Conservation (phyloP, 2,888 invertebrate species). For the Dryocosmus kuriphilus region DNA sequence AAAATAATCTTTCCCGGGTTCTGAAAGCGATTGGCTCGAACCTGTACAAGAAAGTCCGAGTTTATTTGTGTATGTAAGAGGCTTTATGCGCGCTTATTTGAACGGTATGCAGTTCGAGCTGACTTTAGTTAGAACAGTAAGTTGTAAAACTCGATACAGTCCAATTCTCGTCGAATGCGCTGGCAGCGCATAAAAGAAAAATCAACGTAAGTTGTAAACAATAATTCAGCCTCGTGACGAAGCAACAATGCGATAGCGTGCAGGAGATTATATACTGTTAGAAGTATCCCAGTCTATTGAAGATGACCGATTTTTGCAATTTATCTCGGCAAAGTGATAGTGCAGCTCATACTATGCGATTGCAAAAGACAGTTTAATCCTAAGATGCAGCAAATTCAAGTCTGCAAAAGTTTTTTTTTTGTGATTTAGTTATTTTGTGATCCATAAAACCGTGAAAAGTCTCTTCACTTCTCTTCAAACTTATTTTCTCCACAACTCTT, state of each 20-base stretch:
- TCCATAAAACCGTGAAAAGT: not conserved
- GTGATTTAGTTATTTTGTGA: not conserved
- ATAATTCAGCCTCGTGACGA: constrained; percentile 20
- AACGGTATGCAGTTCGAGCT: constrained; percentile 16
- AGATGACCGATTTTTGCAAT: constrained; percentile 11
- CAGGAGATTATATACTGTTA: constrained; percentile 4
- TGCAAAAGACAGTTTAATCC: not conserved
- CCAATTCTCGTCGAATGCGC: not conserved
- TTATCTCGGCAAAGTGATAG: constrained; percentile 10
- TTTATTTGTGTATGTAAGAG: constrained; percentile 36
- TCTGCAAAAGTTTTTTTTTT: not conserved
- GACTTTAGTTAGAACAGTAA: constrained; percentile 21
- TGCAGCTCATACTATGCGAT: not conserved
- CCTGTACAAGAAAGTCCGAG: constrained; percentile 26
- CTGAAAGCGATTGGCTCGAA: not conserved
- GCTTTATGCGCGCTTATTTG: constrained; percentile 34
- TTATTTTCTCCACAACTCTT: not conserved
- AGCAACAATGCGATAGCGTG: constrained; percentile 7
- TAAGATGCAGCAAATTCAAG: not conserved
- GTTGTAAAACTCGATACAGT: constrained; percentile 35
- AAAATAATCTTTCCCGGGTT: not conserved
- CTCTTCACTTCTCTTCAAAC: not conserved
- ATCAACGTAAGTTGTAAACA: constrained; percentile 8
- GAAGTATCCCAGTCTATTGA: not conserved
- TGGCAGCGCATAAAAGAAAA: not conserved